A percentile compares a stretch with the other conserved stretches of the same genome.
Evolutionary conservation across 1,140 invertebrate genomes (phyloP).

Genomic region (Centruroides vittatus): DNA sequence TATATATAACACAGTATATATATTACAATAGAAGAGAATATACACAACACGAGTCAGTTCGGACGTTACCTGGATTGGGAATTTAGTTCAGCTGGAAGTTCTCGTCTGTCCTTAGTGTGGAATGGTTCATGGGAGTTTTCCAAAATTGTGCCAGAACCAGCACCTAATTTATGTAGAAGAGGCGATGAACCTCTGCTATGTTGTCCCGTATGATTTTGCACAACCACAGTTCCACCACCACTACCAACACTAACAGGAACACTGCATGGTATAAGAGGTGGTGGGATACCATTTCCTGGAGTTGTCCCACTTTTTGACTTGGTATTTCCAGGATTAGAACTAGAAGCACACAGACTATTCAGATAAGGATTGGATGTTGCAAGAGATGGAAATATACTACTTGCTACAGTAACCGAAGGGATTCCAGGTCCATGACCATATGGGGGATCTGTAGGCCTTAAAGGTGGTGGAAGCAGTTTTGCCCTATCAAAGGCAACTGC

Average conservation of each 20-base stretch:
- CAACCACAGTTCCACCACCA: no score
- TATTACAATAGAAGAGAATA: no score
- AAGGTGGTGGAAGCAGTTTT: slow-evolving; percentile 9
- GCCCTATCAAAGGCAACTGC: slow-evolving; percentile 1
- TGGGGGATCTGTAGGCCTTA: slow-evolving; percentile 10
- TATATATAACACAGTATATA: no score
- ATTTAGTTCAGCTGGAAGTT: no score
- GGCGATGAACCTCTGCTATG: no score
- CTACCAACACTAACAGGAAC: slow-evolving; percentile 2
- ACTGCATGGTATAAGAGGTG: slow-evolving; percentile 12
- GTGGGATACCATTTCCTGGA: slow-evolving; percentile 10
- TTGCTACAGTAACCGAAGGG: neutral
- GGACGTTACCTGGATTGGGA: no score
- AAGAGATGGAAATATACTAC: slow-evolving; percentile 9
- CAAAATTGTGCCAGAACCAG: no score
- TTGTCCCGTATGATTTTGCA: no score
- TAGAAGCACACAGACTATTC: neutral
- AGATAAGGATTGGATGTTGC: slow-evolving; percentile 7
- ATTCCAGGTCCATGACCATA: slow-evolving; percentile 6
- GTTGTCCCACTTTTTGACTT: neutral
- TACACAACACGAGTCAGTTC: no score
- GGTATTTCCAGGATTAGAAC: neutral
- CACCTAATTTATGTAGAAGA: no score
- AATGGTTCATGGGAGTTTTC: no score
- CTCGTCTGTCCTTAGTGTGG: no score